Evolutionary conservation across 2,888 invertebrate species (phyloP), one percentile per base, ranked within the genome.

Genomic region (Morpho achilles): DNA sequence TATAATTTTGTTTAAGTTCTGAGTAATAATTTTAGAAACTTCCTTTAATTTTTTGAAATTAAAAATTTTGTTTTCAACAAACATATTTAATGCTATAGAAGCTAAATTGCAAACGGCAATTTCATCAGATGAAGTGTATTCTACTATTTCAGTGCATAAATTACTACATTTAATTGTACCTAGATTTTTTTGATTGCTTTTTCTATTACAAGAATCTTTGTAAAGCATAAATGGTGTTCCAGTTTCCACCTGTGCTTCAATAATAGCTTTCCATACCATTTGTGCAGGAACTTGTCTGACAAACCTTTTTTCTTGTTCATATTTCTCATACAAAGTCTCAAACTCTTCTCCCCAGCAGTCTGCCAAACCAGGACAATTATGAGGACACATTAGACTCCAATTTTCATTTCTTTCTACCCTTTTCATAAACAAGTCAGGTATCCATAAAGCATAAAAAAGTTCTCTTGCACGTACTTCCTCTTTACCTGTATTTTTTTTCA

Each of bases 101-200:
- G 99, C 99, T 75, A 99, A 92, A 89, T 99, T 99, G 82, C 99
- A 99, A 0, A 99, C 99, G 7, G 99, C 99, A 42, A 98, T 94
- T 92, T 99, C 99, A 84, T 98, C 97, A 1, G 94, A 86, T 9
- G 97, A 93, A 3, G 97, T 97, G 82, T 98, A 99, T 80, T 99
- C 97, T 0, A 99, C 94, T 68, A 99, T 97, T 92, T 99, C 99
- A 0, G 99, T 99, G 80, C 99, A 99, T 44, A 99, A 91, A 82
- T 99, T 99, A 72, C 98, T 98, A 82, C 98, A 97, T 85, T 98
- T 98, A 68, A 99, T 99, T 0, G 99, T 99, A 9, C 99, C 99
- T 59, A 99, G 89, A 87, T 99, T 99, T 82, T 99, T 96, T 75
- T 99, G 99, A 82, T 99, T 99, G 61, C 97, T 97, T 87, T 99